These are phyloP conservation scores for Tetranychus piercei DNA, from an alignment of 2,888 invertebrate genomes.

Conservation along the genomic window DNA sequence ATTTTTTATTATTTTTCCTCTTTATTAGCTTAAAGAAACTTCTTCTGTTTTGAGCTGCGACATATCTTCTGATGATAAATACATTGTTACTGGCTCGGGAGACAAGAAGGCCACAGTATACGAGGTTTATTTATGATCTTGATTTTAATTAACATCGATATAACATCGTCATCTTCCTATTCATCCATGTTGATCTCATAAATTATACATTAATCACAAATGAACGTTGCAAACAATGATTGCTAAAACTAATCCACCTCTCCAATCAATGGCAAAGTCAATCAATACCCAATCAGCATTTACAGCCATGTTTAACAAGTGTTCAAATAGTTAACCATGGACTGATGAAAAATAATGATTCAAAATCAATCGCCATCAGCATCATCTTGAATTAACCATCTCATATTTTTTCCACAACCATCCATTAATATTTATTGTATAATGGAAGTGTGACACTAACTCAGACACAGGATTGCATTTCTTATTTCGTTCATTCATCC, in stretches of 20 bases:
- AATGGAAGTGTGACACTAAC: too few species aligned
- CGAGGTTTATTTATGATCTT: conserved; percentile 44
- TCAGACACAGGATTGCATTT: too few species aligned
- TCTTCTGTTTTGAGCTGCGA: conserved; percentile 90
- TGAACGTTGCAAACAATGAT: background rate
- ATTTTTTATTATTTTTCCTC: conserved; percentile 44
- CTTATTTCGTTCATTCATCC: too few species aligned
- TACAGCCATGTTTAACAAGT: too few species aligned
- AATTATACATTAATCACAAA: background rate
- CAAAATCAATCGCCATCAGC: too few species aligned
- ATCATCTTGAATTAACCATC: too few species aligned
- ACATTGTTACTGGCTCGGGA: conserved; percentile 86
- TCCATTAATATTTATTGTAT: too few species aligned
- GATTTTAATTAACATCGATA: background rate
- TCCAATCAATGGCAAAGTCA: background rate
- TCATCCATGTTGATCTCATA: background rate
- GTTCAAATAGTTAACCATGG: too few species aligned
- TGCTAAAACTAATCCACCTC: background rate
- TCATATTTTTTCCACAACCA: too few species aligned
- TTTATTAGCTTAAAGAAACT: conserved; percentile 85
- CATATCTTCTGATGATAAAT: conserved; percentile 87
- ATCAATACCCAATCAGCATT: too few species aligned
- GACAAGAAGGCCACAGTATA: conserved; percentile 93
- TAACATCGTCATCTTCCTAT: background rate
- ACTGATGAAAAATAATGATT: too few species aligned